These are phyloP conservation scores for Stenodera caucasica DNA, from an alignment of 2,888 invertebrate species.

Conservation along the genomic window DNA sequence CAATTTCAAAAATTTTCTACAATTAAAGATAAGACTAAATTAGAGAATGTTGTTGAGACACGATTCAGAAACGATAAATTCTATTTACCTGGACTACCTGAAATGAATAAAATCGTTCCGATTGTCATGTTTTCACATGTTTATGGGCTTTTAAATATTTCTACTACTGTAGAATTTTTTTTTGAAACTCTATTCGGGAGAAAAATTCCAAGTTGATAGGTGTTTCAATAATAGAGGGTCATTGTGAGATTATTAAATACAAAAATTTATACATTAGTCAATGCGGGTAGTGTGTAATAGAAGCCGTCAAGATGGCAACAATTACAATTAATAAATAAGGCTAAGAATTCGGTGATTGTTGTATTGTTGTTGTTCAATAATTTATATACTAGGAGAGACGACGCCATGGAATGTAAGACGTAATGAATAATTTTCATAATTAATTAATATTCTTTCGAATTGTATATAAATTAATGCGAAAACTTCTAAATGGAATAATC, in stretches of 20 bases:
- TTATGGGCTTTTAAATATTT: too few species aligned
- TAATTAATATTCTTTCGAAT: neutral
- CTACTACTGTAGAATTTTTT: too few species aligned
- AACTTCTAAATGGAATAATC: neutral
- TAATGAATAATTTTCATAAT: neutral
- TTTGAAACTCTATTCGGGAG: too few species aligned
- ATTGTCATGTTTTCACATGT: too few species aligned
- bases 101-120: too few species aligned
- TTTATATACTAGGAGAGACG: neutral
- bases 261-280: conserved; percentile 9
- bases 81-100: too few species aligned
- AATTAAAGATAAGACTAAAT: too few species aligned
- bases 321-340: conserved; percentile 11
- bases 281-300: conserved; percentile 10
- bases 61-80: too few species aligned
- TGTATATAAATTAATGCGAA: neutral
- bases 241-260: conserved; percentile 16
- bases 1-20: too few species aligned
- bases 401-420: neutral
- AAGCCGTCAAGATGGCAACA: conserved; percentile 7
- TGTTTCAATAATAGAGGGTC: neutral
- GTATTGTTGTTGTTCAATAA: conserved; percentile 6
- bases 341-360: conserved; percentile 8
- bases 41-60: too few species aligned
- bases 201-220: too few species aligned